phyloP scores from a whole-genome alignment of 1,140 invertebrate genomes.

The Bombus pyrosoma region DNA sequence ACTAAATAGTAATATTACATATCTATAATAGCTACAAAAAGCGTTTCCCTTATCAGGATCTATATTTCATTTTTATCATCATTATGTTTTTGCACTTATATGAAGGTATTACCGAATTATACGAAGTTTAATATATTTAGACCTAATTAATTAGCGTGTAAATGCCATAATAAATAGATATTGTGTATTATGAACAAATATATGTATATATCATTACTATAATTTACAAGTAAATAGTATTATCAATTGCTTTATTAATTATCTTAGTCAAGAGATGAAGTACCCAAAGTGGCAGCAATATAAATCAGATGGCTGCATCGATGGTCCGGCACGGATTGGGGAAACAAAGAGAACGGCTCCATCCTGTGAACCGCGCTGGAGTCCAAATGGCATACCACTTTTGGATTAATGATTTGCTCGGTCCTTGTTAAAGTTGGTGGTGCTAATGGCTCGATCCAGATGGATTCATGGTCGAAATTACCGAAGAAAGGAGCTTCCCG shows the following conservation, averaged over 20 bases:
- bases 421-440: conserved; percentile 74
- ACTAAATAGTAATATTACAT: too few species aligned
- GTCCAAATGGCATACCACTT: conserved; percentile 88
- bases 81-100: too few species aligned
- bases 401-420: conserved; percentile 63
- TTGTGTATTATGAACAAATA: neutral
- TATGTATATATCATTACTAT: too few species aligned
- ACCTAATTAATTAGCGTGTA: too few species aligned
- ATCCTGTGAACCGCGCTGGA: conserved; percentile 86
- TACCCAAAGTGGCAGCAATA: conserved; percentile 86
- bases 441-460: conserved; percentile 79
- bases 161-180: too few species aligned
- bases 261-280: neutral
- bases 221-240: neutral
- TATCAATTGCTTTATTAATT: neutral
- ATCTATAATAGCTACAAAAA: too few species aligned
- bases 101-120: too few species aligned
- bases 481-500: conserved; percentile 81
- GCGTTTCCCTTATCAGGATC: too few species aligned
- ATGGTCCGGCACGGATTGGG: conserved; percentile 86
- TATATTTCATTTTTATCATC: too few species aligned
- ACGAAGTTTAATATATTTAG: too few species aligned
- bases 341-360: conserved; percentile 86
- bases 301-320: conserved; percentile 93
- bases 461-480: conserved; percentile 74